Base-by-base conservation (phyloP, 2,113 vertebrate genomes). In the Pseudorasbora parva region DNA sequence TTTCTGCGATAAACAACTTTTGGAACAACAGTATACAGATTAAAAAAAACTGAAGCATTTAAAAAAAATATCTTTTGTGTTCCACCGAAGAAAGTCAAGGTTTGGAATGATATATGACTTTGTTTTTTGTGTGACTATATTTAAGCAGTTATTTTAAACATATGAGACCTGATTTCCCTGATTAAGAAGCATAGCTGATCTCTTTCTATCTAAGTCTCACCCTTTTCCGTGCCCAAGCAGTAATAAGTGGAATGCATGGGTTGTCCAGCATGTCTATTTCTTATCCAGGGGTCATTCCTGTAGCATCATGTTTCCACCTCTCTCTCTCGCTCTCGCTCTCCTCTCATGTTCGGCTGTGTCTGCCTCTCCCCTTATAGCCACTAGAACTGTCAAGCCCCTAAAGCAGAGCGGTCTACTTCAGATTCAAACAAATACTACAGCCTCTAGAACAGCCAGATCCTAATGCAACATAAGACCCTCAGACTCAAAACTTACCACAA, bases 201-300 rank as follows among this genome's bases (percentile, higher is more conserved):
- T 73, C 45, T 37, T 54, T 74, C 72, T 6, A 30, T 74, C 43
- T 74, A n/a, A 15, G 21, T 41, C 77, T 80, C 14, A n/a, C 4
- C 54, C 45, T 81, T 47, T 51, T 68, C 8, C 1, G 14, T 30
- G 14, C 57, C 45, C 62, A 33, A 54, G 37, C 69, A 30, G 30
- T 27, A 71, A 71, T 27, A 78, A 78, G 56, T 57, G 56, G 86
- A 83, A 79, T 87, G 80, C 69, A 19, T 37, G 82, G 68, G 54
- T 82, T 87, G 89, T 88, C 84, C 89, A 88, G 87, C 87, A 84
- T 78, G 82, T 91, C 91, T 91, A 90, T 93, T 93, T 92, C 90
- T 94, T 91, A 84, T 91, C 71, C 60, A 76, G 83, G 88, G 71
- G 88, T 90, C 85, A 88, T 89, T 82, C 82, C 76, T 1, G 76